Evolutionary conservation across 2,113 vertebrate species (phyloP).

Genomic region (Rhinoptilus africanus): DNA sequence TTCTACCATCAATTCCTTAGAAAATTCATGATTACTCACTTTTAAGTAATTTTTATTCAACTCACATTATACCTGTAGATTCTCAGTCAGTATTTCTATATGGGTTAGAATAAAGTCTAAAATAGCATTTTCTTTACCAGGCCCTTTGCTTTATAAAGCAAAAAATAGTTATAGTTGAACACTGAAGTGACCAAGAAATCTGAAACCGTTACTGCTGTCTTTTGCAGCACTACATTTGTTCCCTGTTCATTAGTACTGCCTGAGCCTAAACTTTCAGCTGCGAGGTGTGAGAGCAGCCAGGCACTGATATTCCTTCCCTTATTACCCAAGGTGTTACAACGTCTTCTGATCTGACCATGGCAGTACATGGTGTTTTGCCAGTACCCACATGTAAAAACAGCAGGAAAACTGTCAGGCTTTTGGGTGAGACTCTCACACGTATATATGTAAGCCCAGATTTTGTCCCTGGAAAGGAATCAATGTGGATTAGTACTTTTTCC

Average conservation of each 20-base stretch:
- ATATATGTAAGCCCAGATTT: not conserved
- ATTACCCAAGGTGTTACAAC: not conserved
- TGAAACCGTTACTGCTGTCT: not conserved
- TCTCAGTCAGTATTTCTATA: not conserved
- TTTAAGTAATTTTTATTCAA: not conserved
- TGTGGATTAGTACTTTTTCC: not conserved
- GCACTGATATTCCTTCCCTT: not conserved
- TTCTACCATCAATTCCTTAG: not conserved
- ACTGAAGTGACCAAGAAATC: not conserved
- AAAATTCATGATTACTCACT: not conserved
- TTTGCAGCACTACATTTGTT: not conserved
- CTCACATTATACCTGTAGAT: not conserved
- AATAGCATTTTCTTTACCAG: not conserved
- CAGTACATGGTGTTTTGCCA: not conserved
- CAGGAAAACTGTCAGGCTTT: not conserved
- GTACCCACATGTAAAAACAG: not conserved
- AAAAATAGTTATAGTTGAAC: not conserved
- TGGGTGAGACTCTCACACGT: not conserved
- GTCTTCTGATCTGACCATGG: not conserved
- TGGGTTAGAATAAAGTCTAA: not conserved
- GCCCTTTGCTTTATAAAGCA: not conserved
- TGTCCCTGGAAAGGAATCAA: not conserved
- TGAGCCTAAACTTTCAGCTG: not conserved
- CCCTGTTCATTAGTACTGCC: not conserved
- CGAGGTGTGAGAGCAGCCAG: not conserved